Evolutionary conservation across 1,140 invertebrate genomes (phyloP).

Genomic region (Colletes latitarsis): DNA sequence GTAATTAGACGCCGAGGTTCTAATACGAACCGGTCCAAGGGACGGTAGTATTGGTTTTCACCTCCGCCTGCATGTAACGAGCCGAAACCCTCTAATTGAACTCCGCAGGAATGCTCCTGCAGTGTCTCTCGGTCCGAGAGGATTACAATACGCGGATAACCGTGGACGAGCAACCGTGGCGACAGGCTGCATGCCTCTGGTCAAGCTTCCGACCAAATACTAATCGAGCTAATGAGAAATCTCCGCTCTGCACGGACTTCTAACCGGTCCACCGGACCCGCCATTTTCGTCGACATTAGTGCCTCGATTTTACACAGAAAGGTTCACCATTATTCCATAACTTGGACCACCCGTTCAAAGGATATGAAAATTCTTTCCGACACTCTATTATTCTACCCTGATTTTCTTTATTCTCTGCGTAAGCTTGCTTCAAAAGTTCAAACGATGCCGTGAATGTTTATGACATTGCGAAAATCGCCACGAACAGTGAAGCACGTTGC

Average conservation of each 20-base stretch:
- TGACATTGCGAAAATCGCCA: too few species aligned
- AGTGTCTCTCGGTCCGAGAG: conserved; percentile 36
- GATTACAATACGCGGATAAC: conserved; percentile 62
- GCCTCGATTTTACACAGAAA: neutral
- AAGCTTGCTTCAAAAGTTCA: too few species aligned
- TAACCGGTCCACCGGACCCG: neutral
- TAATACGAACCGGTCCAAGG: conserved; percentile 39
- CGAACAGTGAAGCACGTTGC: too few species aligned
- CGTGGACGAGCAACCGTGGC: conserved; percentile 52
- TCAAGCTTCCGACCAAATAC: conserved; percentile 49
- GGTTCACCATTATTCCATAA: too few species aligned
- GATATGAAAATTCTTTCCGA: too few species aligned
- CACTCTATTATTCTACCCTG: too few species aligned
- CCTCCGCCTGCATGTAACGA: conserved; percentile 54
- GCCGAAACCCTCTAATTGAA: conserved; percentile 59
- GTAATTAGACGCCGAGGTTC: conserved; percentile 46
- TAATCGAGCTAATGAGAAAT: conserved; percentile 59
- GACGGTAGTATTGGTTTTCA: conserved; percentile 51
- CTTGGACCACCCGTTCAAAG: too few species aligned
- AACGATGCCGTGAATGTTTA: too few species aligned
- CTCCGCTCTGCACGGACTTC: neutral
- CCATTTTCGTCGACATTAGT: conserved; percentile 26
- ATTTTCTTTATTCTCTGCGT: too few species aligned
- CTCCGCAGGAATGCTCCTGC: conserved; percentile 57
- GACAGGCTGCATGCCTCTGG: conserved; percentile 52